phyloP scores from a whole-genome alignment of 2,888 invertebrate genomes.

The Lepidonotus clava region DNA sequence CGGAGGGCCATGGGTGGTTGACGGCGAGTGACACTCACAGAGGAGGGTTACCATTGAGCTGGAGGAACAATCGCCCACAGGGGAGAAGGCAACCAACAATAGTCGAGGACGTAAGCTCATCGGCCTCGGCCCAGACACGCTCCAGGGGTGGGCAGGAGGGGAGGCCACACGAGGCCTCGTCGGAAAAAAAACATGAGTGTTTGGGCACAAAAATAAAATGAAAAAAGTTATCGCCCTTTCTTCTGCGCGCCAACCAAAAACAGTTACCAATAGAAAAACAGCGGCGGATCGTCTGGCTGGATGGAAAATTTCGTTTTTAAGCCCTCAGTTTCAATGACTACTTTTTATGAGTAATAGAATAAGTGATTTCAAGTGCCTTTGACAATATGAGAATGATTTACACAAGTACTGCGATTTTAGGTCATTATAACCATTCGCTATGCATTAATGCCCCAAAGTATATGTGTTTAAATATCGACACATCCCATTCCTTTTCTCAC shows the following conservation, averaged over 20 bases:
- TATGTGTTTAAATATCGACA: no score
- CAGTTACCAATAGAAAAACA: constrained; percentile 11
- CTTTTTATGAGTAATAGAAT: no score
- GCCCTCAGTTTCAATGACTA: no score
- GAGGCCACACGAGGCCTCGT: background rate
- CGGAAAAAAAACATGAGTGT: no score
- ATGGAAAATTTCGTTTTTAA: no score
- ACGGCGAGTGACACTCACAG: background rate
- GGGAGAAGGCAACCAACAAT: constrained; percentile 1
- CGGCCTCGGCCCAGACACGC: background rate
- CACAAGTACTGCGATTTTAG: no score
- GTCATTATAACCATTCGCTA: no score
- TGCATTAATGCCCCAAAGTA: no score
- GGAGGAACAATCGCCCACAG: background rate
- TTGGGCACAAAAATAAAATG: background rate
- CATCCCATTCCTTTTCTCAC: no score
- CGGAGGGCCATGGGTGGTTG: background rate
- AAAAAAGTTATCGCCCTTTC: background rate
- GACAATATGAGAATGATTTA: no score
- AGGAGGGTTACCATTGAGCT: background rate
- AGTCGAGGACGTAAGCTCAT: constrained; percentile 3
- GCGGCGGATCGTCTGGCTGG: no score
- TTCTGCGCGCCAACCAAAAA: background rate
- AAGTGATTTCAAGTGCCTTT: no score
- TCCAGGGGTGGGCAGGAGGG: background rate